Evolutionary conservation across 2,888 invertebrate species (phyloP).

Genomic region (Zygothrica quintamaculata): DNA sequence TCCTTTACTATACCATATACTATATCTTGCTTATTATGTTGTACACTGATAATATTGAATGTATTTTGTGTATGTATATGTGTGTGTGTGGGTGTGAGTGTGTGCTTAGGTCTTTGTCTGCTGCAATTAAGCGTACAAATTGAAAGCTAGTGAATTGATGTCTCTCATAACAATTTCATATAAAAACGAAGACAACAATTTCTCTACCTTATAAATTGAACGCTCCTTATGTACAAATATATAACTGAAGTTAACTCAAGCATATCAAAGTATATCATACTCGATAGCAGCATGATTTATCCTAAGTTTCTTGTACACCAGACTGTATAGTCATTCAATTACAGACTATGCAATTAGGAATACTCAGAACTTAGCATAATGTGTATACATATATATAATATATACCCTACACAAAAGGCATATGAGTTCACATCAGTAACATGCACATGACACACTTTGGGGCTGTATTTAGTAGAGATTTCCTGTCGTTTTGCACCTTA

Average conservation of each 20-base stretch:
- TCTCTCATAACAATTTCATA: constrained; percentile 37
- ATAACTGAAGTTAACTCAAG: too few species aligned
- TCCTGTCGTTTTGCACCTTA: constrained; percentile 26
- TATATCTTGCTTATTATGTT: constrained; percentile 58
- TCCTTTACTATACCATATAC: too few species aligned
- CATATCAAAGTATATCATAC: too few species aligned
- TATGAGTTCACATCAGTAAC: not conserved
- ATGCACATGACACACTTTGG: constrained; percentile 10
- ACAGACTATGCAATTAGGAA: constrained; percentile 63
- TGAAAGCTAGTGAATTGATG: constrained; percentile 72
- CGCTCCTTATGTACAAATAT: constrained; percentile 9
- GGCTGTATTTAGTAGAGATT: constrained; percentile 1
- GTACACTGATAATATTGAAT: constrained; percentile 31
- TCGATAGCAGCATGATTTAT: constrained; percentile 1
- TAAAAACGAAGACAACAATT: constrained; percentile 28
- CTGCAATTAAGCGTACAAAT: constrained; percentile 62
- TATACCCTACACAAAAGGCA: not conserved
- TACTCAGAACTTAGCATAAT: constrained; percentile 58
- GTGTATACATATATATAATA: not conserved
- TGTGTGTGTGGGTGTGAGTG: constrained; percentile 13
- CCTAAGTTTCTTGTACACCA: constrained; percentile 47
- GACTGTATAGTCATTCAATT: constrained; percentile 54
- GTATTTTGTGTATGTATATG: constrained; percentile 20
- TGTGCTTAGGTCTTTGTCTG: constrained; percentile 40
- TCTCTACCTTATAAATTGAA: constrained; percentile 52